Evolutionary conservation across 2,113 vertebrate genomes (phyloP), one percentile per base, ranked within the genome.

Genomic region (Grantiella picta): DNA sequence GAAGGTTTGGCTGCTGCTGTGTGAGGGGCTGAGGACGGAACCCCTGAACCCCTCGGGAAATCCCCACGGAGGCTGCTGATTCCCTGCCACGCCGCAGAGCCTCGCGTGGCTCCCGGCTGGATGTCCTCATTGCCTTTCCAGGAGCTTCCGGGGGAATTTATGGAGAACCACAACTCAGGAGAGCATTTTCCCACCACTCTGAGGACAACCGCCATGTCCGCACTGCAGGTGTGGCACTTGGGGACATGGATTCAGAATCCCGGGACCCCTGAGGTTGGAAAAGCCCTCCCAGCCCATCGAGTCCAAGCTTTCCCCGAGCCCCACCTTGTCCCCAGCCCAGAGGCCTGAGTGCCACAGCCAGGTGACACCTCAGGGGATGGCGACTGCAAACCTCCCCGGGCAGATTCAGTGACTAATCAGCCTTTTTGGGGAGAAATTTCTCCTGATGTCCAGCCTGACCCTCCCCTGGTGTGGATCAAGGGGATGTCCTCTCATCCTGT

Each of bases 141-240:
- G 29, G 21, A 6, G 40, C 25, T 71, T 56, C 47, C 47, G 24
- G 38, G 38, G n/a, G 36, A n/a, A 17, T 53, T 78, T 24, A 11
- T 0, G 0, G 27, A 57, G 53, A 68, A 7, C 15, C 35, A 10
- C 40, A 20, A 5, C 28, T n/a, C n/a, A n/a, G 57, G 28, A 65
- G 40, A 61, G 24, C 0, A 0, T 73, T 70, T 23, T 49, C 40
- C 50, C 64, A 36, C 82, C 31, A 2, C n/a, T 19, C 1, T 0
- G 64, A 38, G 42, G 25, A 23, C 1, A 4, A 20, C 13, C 12
- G 12, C 33, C 20, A 0, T 5, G 31, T 5, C 56, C 33, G 2
- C 56, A 13, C 6, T 36, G n/a, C 6, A 29, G 19, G 25, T 35
- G 40, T 35, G 33, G 40, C 40, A 45, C 53, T 0, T 57, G 71